Evolutionary conservation across 2,113 vertebrate genomes (phyloP), one percentile per base, ranked within the genome.

Genomic region (Triplophysa siluroides): DNA sequence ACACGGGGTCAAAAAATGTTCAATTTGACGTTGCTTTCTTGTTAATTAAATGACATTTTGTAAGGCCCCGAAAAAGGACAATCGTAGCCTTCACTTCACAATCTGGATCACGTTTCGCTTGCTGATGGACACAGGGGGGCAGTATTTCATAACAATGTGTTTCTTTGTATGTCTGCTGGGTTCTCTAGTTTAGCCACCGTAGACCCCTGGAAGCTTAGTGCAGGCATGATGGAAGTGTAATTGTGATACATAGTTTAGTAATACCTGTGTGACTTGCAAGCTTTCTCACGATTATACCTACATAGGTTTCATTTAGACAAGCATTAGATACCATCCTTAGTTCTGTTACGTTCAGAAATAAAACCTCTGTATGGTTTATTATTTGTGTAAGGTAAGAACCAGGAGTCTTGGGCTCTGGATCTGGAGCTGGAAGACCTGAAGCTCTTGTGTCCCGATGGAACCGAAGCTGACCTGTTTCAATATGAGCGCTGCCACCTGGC

Each of bases 401-500:
- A 90, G 88, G 93, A 94, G 79, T 93, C 93, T 1, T 94, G 93
- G 93, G 93, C 92, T 7, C 75, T 93, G 88, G 93, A 94, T 74
- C 75, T 94, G 85, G 93, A 94, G 86, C 80, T 91, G 83, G 93
- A 94, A 79, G 93, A 94, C 85, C 83, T 94, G 67, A 94, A 93
- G 86, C 90, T 94, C 85, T 85, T 94, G 83, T 94, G 93, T 73
- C 91, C 93, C 18, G 92, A 94, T 38, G 93, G 93, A 8, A 85
- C 58, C 0, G 91, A 92, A 50, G 92, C 92, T 0, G 82, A 84
- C 19, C 89, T 89, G 66, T 85, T 88, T 0, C 89, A 93, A 47
- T 86, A 88, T 62, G 61, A 83, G 12, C 86, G 18, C 11, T 94
- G 93, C 81, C 92, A 93, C 88, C 89, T 94, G 87, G 92, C 93